Evolutionary conservation across 2,888 invertebrate species (phyloP), one percentile per base, ranked within the genome.

Genomic region (Thysanoteuthis rhombus): DNA sequence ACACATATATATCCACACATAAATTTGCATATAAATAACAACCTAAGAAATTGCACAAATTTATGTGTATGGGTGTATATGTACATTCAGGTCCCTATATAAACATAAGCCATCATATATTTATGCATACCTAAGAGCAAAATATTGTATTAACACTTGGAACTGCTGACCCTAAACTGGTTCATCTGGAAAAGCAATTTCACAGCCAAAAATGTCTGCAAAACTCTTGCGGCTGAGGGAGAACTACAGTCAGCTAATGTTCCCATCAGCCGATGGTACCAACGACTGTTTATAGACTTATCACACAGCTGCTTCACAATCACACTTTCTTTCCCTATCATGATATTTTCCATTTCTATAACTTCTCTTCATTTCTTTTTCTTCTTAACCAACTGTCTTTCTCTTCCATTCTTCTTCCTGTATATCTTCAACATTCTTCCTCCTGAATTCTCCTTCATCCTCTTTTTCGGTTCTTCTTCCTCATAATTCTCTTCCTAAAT

Each of bases 71-170:
- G n/a, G 1, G n/a, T 90, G 28, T 90, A 90, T 90, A 39, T 90
- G n/a, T 90, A 38, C 39, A 90, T 40, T 40, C n/a, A 90, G 36
- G 38, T 90, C 6, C 42, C 25, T 90, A 90, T 90, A 42, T 90
- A 90, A 39, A 90, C 39, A 90, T 40, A 90, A 39, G 38, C 39
- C 10, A 12, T 28, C 42, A 90, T 25, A 90, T 39, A 42, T 28
- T 39, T 25, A 90, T 39, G 39, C n/a, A 75, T 75, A 75, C n/a
- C 75, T n/a, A n/a, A 75, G 75, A 75, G n/a, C 75, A n/a, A 75
- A n/a, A 75, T 75, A 75, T 75, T 75, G 75, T 75, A 75, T 75
- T 75, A 75, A 75, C 75, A 75, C 75, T 75, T 75, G 75, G 75
- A 75, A 75, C 19, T 75, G n/a, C n/a, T 75, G n/a, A 75, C 75